Base-by-base conservation (phyloP, 2,888 invertebrate species). In the Standfussiana lucernea region DNA sequence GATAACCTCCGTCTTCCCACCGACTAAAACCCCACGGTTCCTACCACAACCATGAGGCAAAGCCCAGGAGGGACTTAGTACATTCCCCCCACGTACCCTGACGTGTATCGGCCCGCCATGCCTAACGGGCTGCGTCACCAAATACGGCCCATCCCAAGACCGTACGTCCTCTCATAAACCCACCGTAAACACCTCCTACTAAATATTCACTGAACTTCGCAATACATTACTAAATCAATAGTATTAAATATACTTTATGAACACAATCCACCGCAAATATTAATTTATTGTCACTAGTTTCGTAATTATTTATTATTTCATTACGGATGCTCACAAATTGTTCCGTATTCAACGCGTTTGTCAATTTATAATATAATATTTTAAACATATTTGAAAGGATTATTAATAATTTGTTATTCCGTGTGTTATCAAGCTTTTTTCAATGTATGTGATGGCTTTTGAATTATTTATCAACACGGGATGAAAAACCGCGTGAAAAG, bases 191-290 rank as follows among this genome's bases (percentile, higher is more conserved):
- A 37, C 35, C 59, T 64, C 47, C 18, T 11, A 24, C 24, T 64
- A 68, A 79, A 68, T 80, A 80, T 80, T 75, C 40, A 47, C 40
- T 32, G 42, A 67, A 80, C 47, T 64, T 21, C 42, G 35, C 32
- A 40, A 56, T 56, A 80, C 50, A 53, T 53, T 45, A 77, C 67
- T 80, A 80, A 80, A 84, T 84, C 76, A 84, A 77, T 70, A 45
- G 53, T 59, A 71, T 84, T 83, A 73, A 84, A 64, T 71, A 77
- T 77, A 73, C 21, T 80, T 71, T 70, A 76, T 68, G 77, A 59
- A 42, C 71, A 68, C 15, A 71, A 83, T 77, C 72, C 50, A 21
- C 64, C 72, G 40, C 65, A 77, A 84, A 81, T 74, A 81, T 65
- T 74, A 77, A 83, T 74, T 84, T 84, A 81, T 81, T 64, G 71